Evolutionary conservation across 2,113 vertebrate species (phyloP).

Genomic region (Cephalophus harveyi): DNA sequence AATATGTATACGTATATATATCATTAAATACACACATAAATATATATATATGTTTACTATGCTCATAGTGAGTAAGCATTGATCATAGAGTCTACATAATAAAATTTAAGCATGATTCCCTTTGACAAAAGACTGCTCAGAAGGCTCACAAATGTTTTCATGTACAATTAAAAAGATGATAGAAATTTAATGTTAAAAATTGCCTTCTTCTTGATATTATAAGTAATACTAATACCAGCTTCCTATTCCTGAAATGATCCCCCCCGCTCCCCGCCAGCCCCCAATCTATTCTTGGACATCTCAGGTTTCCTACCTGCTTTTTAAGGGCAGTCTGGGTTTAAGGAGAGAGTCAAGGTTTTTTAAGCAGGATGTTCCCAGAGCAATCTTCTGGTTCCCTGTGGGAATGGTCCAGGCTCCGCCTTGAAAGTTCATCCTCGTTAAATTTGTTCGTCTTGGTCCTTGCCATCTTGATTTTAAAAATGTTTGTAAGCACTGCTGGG

Average conservation of each 20-base stretch:
- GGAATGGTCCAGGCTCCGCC: not conserved
- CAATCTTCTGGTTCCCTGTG: not conserved
- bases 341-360: not conserved
- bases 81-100: not conserved
- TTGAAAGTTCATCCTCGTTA: not conserved
- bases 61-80: not conserved
- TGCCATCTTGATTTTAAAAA: not conserved
- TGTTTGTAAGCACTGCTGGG: not conserved
- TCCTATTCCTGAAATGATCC: not conserved
- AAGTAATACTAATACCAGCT: not conserved
- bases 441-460: not conserved
- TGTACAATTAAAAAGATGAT: not conserved
- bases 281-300: not conserved
- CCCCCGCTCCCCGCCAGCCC: no score
- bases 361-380: rapidly evolving
- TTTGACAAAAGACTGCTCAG: not conserved
- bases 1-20: not conserved
- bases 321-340: not conserved
- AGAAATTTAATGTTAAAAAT: not conserved
- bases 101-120: not conserved
- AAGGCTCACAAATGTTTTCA: not conserved
- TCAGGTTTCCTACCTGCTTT: not conserved
- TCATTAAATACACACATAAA: not conserved
- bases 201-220: not conserved
- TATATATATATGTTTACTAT: not conserved